Conservation (phyloP, 1,140 invertebrate genomes). For the Antheraea mylitta region DNA sequence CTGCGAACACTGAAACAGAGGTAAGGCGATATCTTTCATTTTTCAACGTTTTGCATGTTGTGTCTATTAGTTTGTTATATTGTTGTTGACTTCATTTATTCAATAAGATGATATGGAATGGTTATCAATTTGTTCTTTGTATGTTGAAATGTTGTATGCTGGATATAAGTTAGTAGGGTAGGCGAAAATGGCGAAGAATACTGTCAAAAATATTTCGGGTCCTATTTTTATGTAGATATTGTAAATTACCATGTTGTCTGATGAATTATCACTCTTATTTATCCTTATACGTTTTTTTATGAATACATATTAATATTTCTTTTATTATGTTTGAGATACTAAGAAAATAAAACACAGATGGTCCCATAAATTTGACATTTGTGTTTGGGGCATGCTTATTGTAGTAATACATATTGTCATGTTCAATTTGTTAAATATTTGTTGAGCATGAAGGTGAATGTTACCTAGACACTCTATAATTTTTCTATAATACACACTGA, state of each 20-base stretch:
- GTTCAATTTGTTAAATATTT: too few species aligned
- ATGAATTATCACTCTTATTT: background rate
- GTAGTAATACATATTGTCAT: too few species aligned
- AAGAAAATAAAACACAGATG: too few species aligned
- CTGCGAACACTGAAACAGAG: constrained; percentile 52
- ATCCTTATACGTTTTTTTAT: too few species aligned
- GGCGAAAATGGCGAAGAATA: constrained; percentile 60
- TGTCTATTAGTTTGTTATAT: constrained; percentile 1
- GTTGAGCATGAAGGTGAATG: too few species aligned
- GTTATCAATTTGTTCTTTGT: background rate
- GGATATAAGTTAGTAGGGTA: constrained; percentile 16
- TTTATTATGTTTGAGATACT: too few species aligned
- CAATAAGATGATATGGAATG: background rate
- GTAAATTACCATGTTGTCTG: background rate
- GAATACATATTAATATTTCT: too few species aligned
- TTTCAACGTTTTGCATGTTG: constrained; percentile 19
- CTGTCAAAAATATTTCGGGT: constrained; percentile 47
- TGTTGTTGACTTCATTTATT: background rate
- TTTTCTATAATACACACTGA: too few species aligned
- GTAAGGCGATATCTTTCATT: constrained; percentile 60
- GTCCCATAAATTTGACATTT: too few species aligned
- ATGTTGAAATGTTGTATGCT: background rate
- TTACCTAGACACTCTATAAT: too few species aligned
- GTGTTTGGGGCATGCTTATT: too few species aligned
- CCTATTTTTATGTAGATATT: background rate